These are phyloP conservation scores for Trichomalopsis sarcophagae DNA, from an alignment of 1,140 invertebrate species.

Conservation along the genomic window DNA sequence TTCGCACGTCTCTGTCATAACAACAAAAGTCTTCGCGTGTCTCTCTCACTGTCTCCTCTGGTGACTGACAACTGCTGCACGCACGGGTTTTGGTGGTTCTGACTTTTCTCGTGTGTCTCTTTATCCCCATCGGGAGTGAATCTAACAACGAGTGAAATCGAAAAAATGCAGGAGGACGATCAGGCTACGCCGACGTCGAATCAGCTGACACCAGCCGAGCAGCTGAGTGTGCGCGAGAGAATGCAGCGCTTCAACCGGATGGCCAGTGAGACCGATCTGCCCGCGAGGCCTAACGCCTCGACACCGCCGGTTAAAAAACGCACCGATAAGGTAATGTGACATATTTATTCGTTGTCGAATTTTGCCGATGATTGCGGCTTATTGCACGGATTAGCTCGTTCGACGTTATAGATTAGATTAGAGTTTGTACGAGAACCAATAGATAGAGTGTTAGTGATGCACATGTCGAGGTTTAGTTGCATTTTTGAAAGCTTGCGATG, in stretches of 20 bases:
- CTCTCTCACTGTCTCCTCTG: background rate
- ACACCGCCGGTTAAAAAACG: slow-evolving; percentile 77
- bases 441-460: background rate
- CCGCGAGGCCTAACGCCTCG: slow-evolving; percentile 67
- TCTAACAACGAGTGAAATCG: background rate
- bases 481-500: background rate
- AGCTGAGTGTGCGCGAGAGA: slow-evolving; percentile 92
- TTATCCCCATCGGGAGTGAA: background rate
- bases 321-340: slow-evolving; percentile 78
- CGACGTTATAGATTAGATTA: background rate
- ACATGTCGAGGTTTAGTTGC: background rate
- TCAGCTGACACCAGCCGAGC: slow-evolving; percentile 67
- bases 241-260: slow-evolving; percentile 94
- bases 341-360: slow-evolving; percentile 4
- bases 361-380: background rate
- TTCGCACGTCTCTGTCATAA: background rate
- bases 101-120: slow-evolving; percentile 14
- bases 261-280: slow-evolving; percentile 79
- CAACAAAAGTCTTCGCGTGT: background rate
- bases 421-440: background rate
- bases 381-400: background rate
- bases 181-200: slow-evolving; percentile 53
- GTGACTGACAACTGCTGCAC: slow-evolving; percentile 8
- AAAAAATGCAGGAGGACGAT: slow-evolving; percentile 71
- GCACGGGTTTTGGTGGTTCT: slow-evolving; percentile 13